phyloP scores from a whole-genome alignment of 2,888 invertebrate genomes.

The Rhopalosiphum nymphaeae region DNA sequence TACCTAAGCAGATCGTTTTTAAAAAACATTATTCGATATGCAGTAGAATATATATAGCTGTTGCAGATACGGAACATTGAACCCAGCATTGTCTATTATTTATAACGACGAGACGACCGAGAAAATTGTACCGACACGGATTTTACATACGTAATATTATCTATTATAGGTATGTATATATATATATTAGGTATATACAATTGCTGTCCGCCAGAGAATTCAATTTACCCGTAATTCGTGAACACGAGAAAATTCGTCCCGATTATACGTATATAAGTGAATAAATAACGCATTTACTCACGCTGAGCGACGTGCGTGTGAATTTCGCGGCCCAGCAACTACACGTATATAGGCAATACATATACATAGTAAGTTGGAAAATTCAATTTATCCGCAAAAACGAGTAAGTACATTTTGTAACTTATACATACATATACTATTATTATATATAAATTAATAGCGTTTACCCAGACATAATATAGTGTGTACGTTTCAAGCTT shows the following conservation, averaged over 20 bases:
- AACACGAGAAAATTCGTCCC: constrained; percentile 4
- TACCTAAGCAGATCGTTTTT: background rate
- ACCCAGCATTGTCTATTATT: constrained; percentile 9
- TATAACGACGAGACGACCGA: constrained; percentile 9
- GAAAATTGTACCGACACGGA: constrained; percentile 13
- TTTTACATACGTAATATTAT: constrained; percentile 3
- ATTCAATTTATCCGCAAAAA: constrained; percentile 5
- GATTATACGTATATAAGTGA: constrained; percentile 3
- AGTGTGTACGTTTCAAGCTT: background rate
- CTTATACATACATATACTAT: background rate
- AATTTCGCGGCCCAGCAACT: background rate
- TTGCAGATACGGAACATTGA: background rate
- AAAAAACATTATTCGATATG: background rate
- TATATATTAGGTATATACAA: background rate
- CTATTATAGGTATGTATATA: background rate
- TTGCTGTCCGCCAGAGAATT: background rate
- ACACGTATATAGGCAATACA: background rate
- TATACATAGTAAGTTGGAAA: background rate
- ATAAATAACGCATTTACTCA: constrained; percentile 17
- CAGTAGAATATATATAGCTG: background rate
- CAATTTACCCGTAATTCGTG: constrained; percentile 6
- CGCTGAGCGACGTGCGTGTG: constrained; percentile 5
- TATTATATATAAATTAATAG: background rate
- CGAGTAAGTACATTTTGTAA: background rate
- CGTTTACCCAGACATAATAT: background rate